phyloP scores from a whole-genome alignment of 2,888 invertebrate species.

The Ypsolopha scabrella region DNA sequence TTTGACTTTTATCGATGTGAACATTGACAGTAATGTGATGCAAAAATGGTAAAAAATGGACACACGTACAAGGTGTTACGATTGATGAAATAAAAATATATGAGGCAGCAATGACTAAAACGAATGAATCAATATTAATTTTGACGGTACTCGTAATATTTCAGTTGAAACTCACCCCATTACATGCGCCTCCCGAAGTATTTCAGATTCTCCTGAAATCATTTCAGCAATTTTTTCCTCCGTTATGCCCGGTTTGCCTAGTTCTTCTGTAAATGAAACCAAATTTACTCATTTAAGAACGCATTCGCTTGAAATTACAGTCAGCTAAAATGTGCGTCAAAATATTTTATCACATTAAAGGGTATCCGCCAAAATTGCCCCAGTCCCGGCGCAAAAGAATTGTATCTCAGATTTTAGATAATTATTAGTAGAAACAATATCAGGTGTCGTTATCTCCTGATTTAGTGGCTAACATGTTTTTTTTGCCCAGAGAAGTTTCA shows the following conservation, averaged over 20 bases:
- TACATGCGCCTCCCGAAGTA: constrained; percentile 75
- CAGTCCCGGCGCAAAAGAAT: too few species aligned
- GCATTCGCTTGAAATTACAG: too few species aligned
- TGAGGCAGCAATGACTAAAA: background rate
- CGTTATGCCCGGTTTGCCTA: constrained; percentile 60
- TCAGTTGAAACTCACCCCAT: constrained; percentile 62
- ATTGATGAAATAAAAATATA: background rate
- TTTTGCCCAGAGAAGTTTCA: too few species aligned
- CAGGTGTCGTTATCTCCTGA: too few species aligned
- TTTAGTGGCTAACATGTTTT: too few species aligned
- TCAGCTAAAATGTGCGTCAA: too few species aligned
- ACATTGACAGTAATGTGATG: background rate
- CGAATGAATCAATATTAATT: background rate
- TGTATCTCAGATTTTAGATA: too few species aligned
- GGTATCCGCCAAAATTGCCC: too few species aligned
- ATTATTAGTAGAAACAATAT: too few species aligned
- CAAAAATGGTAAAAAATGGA: background rate
- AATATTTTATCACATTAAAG: too few species aligned
- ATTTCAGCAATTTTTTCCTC: constrained; percentile 77
- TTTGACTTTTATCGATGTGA: background rate
- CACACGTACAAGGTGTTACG: background rate
- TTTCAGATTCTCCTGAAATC: constrained; percentile 77
- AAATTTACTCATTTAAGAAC: too few species aligned
- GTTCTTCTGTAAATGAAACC: constrained; percentile 27
- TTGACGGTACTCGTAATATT: background rate